Evolutionary conservation across 2,113 vertebrate species (phyloP), one percentile per base, ranked within the genome.

Genomic region (Aphelocoma coerulescens): DNA sequence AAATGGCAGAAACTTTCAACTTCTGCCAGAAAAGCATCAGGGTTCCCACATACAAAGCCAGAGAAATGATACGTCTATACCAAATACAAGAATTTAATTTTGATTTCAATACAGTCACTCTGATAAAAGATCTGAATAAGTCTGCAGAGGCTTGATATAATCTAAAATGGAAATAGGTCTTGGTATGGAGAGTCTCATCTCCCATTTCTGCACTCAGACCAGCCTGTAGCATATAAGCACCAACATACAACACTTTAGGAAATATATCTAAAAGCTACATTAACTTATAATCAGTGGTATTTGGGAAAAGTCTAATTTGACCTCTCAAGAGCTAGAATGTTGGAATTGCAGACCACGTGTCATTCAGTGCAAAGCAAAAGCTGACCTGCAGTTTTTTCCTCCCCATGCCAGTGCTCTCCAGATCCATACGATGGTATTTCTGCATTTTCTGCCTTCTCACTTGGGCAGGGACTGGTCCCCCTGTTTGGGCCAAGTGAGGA

Each of bases 21-120:
- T 88, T 92, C 85, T 96, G 93, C 92, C 95, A 96, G 93, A 85
- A 91, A 93, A 88, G 77, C 67, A 86, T 91, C 88, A 85, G 77
- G 26, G 55, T 33, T 95, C 54, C 63, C 41, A 88, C 24, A 80
- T 44, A 41, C 26, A 89, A 77, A 85, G 80, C 55, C 87, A 91
- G 63, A 69, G 20, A 93, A 88, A 85, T 83, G 1, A 78, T 79
- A 11, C 61, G 62, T 75, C 65, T 75, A 83, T 39, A 91, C n/a
- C 39, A 85, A 75, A 92, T 59, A 88, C 30, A 71, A 62, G 23
- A 86, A 84, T 39, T 51, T 23, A 10, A 57, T 83, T 90, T 89
- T 83, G 16, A 77, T 92, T 94, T 94, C 83, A 93, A 32, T 89
- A 89, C 37, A 84, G 49, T 80, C 55, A n/a, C 24, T 59, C 35